phyloP scores from a whole-genome alignment of 2,113 vertebrate genomes.

The Callaeas wilsoni region DNA sequence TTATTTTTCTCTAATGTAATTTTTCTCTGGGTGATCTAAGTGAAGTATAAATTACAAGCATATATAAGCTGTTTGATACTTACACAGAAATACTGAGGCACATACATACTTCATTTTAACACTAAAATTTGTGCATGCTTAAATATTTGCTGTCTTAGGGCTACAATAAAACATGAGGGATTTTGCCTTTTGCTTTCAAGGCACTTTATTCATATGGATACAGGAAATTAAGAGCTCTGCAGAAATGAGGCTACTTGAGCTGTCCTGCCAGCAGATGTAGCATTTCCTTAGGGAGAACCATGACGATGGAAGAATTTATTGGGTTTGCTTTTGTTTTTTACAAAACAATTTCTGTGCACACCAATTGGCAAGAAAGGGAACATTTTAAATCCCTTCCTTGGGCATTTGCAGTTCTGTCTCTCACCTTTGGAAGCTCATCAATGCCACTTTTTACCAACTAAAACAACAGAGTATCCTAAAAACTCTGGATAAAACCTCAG shows the following conservation, averaged over 20 bases:
- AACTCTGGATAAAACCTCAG: neutral
- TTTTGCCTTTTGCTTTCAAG: neutral
- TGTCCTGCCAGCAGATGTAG: neutral
- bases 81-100: neutral
- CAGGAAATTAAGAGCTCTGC: neutral
- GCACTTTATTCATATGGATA: neutral
- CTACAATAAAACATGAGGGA: neutral
- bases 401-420: neutral
- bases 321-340: neutral
- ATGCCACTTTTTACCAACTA: neutral
- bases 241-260: neutral
- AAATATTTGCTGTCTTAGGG: neutral
- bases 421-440: neutral
- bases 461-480: neutral
- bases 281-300: neutral
- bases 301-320: neutral
- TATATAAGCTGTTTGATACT: neutral
- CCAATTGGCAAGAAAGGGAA: neutral
- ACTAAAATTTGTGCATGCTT: neutral
- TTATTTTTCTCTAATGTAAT: neutral
- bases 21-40: neutral
- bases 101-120: neutral
- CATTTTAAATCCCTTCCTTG: neutral
- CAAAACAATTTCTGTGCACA: neutral
- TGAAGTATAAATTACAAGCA: neutral